Conservation (phyloP, 2,797 vertebrate genomes). For the Pampus argenteus region DNA sequence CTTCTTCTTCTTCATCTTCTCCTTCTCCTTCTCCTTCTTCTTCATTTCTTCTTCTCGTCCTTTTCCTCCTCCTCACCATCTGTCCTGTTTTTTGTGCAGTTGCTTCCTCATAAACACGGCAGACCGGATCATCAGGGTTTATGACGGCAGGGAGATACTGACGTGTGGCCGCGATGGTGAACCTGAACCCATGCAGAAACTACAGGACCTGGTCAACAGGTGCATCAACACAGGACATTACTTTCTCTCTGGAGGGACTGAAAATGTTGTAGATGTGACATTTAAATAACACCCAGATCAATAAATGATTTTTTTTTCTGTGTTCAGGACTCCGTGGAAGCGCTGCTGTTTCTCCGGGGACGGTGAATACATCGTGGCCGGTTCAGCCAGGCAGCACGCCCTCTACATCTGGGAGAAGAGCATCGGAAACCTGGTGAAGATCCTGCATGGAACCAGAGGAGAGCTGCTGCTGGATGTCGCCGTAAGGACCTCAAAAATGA, state of each 20-base stretch:
- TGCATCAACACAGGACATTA: conserved; percentile 42
- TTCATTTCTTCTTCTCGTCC: too few species aligned
- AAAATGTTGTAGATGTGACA: too few species aligned
- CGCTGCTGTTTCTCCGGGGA: conserved; percentile 98
- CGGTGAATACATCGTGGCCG: conserved; percentile 97
- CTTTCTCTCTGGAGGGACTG: too few species aligned
- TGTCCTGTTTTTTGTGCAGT: conserved; percentile 74
- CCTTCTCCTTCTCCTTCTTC: too few species aligned
- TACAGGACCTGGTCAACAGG: conserved; percentile 98
- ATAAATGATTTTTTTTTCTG: not conserved
- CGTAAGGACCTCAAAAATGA: conserved; percentile 79
- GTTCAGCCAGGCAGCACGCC: conserved; percentile 95
- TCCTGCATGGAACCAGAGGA: conserved; percentile 95
- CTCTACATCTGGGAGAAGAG: conserved; percentile 99
- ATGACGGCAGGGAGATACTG: conserved; percentile 95
- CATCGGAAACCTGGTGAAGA: conserved; percentile 98
- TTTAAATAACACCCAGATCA: too few species aligned
- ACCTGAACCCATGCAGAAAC: conserved; percentile 97
- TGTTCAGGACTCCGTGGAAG: conserved; percentile 93
- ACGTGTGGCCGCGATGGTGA: conserved; percentile 96
- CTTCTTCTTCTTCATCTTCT: too few species aligned
- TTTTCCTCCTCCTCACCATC: too few species aligned
- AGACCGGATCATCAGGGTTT: conserved; percentile 96
- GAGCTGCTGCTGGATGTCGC: conserved; percentile 96
- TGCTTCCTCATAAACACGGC: conserved; percentile 99